phyloP scores from a whole-genome alignment of 2,797 vertebrate genomes.

The Pseudochromis fuscus region DNA sequence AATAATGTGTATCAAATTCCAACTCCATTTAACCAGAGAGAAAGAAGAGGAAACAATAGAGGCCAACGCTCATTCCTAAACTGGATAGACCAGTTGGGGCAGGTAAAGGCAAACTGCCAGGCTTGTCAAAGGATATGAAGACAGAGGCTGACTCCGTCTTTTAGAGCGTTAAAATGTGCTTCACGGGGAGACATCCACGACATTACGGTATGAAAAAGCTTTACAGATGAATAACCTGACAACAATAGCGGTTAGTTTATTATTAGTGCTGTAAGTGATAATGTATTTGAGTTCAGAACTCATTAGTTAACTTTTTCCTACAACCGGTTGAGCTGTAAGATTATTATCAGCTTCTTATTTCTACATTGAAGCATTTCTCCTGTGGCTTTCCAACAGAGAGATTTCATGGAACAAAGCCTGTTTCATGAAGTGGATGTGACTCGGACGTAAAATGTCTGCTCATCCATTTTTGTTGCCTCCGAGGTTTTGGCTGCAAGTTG shows the following conservation, averaged over 20 bases:
- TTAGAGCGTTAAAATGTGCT: constrained; percentile 56
- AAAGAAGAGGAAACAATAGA: constrained; percentile 88
- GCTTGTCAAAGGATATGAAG: constrained; percentile 87
- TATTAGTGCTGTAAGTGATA: neutral
- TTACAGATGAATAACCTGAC: constrained; percentile 29
- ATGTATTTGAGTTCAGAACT: constrained; percentile 26
- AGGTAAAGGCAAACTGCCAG: constrained; percentile 91
- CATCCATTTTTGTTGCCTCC: constrained; percentile 55
- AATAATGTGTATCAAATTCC: constrained; percentile 88
- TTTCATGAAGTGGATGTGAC: constrained; percentile 47
- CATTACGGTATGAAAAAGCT: constrained; percentile 60
- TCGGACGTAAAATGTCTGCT: constrained; percentile 80
- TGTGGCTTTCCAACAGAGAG: constrained; percentile 53
- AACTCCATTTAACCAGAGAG: constrained; percentile 86
- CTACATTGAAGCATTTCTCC: constrained; percentile 10
- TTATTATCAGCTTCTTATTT: constrained; percentile 1
- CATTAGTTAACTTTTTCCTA: constrained; percentile 47
- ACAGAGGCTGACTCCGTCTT: constrained; percentile 71
- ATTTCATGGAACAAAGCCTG: constrained; percentile 41
- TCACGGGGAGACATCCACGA: constrained; percentile 42
- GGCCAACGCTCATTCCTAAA: constrained; percentile 93
- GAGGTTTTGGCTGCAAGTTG: constrained; percentile 49
- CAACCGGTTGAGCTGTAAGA: constrained; percentile 65
- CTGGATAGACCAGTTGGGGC: constrained; percentile 97
- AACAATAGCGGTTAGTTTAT: neutral